phyloP scores from a whole-genome alignment of 2,797 vertebrate species.

The Acanthiza pusilla region DNA sequence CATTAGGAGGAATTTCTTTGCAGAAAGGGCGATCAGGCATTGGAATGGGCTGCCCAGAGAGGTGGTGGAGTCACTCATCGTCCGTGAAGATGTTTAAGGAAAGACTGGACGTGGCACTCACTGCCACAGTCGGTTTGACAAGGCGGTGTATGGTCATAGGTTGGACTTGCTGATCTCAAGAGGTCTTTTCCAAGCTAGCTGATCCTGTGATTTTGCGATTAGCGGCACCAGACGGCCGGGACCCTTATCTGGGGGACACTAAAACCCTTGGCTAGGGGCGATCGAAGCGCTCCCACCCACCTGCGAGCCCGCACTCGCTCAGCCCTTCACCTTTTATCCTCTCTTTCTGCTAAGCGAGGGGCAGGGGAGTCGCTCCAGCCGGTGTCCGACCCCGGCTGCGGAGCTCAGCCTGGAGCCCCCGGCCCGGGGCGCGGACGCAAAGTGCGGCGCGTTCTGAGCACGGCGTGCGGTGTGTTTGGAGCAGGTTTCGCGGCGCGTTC shows the following conservation, averaged over 20 bases:
- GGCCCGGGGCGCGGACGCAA: accelerated
- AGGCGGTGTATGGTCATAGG: background rate
- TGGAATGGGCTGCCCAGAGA: background rate
- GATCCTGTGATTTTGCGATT: background rate
- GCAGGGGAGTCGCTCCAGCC: background rate
- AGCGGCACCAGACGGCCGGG: background rate
- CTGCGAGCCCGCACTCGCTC: background rate
- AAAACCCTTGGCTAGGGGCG: background rate
- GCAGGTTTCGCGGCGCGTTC: no score
- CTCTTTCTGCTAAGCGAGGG: background rate
- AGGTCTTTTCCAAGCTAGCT: background rate
- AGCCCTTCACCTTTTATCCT: background rate
- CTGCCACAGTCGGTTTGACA: background rate
- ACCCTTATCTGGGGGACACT: background rate
- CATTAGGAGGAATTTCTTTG: background rate
- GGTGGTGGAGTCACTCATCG: no score
- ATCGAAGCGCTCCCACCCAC: background rate
- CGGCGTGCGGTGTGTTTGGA: background rate
- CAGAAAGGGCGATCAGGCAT: background rate
- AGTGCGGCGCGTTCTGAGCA: accelerated
- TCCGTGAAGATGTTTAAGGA: background rate
- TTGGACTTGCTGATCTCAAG: background rate
- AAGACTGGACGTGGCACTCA: accelerated
- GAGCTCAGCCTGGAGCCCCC: background rate
- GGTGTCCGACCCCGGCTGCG: no score